Evolutionary conservation across 2,797 vertebrate species (phyloP), one percentile per base, ranked within the genome.

Genomic region (Liasis olivaceus): DNA sequence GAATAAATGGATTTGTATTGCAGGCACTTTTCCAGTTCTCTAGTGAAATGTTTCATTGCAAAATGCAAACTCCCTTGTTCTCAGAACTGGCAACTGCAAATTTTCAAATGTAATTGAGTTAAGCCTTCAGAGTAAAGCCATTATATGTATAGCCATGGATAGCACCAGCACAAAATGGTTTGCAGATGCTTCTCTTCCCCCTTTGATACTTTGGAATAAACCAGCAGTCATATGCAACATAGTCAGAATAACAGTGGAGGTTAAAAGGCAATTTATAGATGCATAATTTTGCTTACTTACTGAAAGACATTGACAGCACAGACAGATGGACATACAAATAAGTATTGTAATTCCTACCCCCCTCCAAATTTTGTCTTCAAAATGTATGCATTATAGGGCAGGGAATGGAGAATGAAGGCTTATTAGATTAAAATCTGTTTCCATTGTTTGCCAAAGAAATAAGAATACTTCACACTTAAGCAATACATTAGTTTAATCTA

Each of bases 21-120:
- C 85, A 81, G 89, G 62, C 85, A 51, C 28, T 56, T 28, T 86
- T 94, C 93, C 85, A 81, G 56, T 93, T 94, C 89, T 56, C 88
- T 85, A 72, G 84, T 51, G 59, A 89, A 91, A 63, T 47, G 91
- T 72, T 89, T 62, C 60, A 56, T 72, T 88, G 91, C n/a, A 86
- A 77, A 91, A 89, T 86, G 66, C 81, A 93, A 90, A 84, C 84
- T 90, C 86, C 63, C 36, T 36, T 89, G 5, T 81, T 36, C 69
- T 87, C 47, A 20, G 58, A 81, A 62, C 28, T 63, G 89, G 28
- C 8, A 90, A 62, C n/a, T 62, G 64, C 42, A 87, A 17, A 31
- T 87, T 90, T 90, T 87, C 36, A 28, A 93, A 87, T 60, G 28
- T 28, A 54, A 87, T 90, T 62, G 42, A 31, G 8, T 24, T 86